Percentiles rank a stretch among this genome's conserved stretches.
These are phyloP conservation scores for Oscheius sp. DNA, from an alignment of 2,888 invertebrate genomes.

Conservation along the genomic window DNA sequence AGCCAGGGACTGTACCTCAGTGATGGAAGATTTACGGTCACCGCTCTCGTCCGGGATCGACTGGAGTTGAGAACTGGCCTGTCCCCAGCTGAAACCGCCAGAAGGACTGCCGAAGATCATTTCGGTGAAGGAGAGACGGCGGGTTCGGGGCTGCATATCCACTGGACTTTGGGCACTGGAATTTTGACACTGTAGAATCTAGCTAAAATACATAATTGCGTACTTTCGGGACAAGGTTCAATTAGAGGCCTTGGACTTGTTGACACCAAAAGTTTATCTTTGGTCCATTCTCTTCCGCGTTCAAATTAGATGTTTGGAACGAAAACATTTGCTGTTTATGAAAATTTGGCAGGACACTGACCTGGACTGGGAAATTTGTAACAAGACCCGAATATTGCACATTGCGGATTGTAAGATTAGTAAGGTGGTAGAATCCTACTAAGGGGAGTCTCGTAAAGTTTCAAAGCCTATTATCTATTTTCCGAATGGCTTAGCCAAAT, in stretches of 20 bases:
- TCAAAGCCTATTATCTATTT: too few species aligned
- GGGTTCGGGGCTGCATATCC: constrained; percentile 46
- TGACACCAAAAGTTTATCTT: too few species aligned
- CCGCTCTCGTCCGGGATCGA: constrained; percentile 31
- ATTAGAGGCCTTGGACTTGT: constrained; percentile 18
- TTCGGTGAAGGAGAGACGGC: constrained; percentile 55
- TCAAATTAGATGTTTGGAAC: neutral
- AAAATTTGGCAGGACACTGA: constrained; percentile 5
- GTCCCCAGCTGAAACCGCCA: constrained; percentile 58
- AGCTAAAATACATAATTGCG: neutral
- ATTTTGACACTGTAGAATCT: neutral
- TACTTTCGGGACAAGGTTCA: neutral
- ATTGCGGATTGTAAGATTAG: too few species aligned
- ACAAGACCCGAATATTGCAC: too few species aligned
- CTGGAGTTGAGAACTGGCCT: constrained; percentile 17
- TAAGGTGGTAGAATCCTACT: too few species aligned
- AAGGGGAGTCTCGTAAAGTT: too few species aligned
- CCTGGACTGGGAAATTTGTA: neutral
- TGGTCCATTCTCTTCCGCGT: too few species aligned
- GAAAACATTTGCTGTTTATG: neutral
- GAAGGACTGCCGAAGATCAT: constrained; percentile 56
- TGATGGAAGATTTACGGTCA: constrained; percentile 51
- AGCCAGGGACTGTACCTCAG: constrained; percentile 40
- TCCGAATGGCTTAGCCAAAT: too few species aligned
- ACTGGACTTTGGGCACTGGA: constrained; percentile 39